Percentiles rank a stretch among this genome's conserved stretches.
phyloP scores from a whole-genome alignment of 2,888 invertebrate genomes.

The Gastracanthus pulcherrimus region DNA sequence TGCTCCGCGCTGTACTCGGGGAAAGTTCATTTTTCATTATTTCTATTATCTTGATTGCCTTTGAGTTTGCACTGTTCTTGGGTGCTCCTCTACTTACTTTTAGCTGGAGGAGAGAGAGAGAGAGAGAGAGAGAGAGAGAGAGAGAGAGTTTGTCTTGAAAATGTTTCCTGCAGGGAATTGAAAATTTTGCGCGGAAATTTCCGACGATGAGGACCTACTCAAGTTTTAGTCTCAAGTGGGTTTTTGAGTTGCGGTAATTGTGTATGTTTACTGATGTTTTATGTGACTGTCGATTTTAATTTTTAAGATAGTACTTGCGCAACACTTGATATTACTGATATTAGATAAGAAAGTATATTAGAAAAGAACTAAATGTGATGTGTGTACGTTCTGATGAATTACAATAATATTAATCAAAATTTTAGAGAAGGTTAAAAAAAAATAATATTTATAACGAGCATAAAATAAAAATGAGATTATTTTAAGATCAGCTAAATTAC shows the following conservation, averaged over 20 bases:
- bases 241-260: neutral
- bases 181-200: conserved; percentile 9
- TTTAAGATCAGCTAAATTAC: too few species aligned
- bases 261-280: neutral
- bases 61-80: conserved; percentile 15
- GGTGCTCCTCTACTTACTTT: neutral
- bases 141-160: conserved; percentile 35
- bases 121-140: too few species aligned
- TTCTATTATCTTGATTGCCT: conserved; percentile 54
- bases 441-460: too few species aligned
- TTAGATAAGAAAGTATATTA: too few species aligned
- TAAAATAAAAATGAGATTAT: too few species aligned
- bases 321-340: neutral
- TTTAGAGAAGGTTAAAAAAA: neutral
- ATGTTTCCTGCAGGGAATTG: conserved; percentile 15
- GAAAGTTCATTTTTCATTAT: conserved; percentile 54
- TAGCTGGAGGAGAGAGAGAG: too few species aligned
- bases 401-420: neutral
- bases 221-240: neutral
- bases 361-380: too few species aligned
- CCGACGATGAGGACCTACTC: neutral
- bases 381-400: too few species aligned
- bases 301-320: neutral
- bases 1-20: neutral
- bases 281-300: neutral